These are phyloP conservation scores for Oostethus manadensis DNA, from an alignment of 2,113 vertebrate genomes.

Conservation along the genomic window DNA sequence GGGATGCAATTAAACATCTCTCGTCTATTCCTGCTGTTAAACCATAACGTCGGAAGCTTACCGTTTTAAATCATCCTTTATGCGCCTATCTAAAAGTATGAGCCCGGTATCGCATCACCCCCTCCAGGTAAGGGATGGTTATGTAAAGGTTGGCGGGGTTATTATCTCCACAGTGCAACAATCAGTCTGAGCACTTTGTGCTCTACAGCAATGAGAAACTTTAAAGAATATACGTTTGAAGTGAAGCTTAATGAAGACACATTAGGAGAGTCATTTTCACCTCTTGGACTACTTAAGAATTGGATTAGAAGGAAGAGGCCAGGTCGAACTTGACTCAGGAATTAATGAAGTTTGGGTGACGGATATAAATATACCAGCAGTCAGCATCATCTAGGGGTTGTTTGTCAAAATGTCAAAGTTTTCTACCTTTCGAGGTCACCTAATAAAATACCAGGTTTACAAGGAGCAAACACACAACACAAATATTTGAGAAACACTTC, in stretches of 20 bases:
- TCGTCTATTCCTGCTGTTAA: conserved; percentile 8
- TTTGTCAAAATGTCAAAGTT: background rate
- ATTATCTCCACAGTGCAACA: conserved; percentile 36
- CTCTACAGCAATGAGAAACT: conserved; percentile 47
- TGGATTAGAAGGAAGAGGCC: conserved; percentile 7
- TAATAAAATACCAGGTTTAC: background rate
- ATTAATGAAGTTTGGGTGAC: background rate
- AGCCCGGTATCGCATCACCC: conserved; percentile 1
- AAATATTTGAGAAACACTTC: background rate
- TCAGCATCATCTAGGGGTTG: background rate
- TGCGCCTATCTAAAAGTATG: background rate
- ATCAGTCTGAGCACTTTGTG: conserved; percentile 34
- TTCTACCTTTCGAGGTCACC: background rate
- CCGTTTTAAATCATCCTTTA: conserved; percentile 2
- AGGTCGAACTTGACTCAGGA: conserved; percentile 1
- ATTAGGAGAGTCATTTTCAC: conserved; percentile 18
- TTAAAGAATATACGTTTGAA: conserved; percentile 27
- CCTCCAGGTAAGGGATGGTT: conserved; percentile 21
- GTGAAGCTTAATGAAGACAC: conserved; percentile 11
- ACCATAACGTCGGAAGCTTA: conserved; percentile 6
- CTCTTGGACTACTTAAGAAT: background rate
- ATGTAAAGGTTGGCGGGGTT: conserved; percentile 46
- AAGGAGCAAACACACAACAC: background rate
- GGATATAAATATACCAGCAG: background rate
- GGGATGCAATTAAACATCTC: background rate